Conservation (phyloP, 2,888 invertebrate species). For the Scaptodrosophila latifasciaeformis region DNA sequence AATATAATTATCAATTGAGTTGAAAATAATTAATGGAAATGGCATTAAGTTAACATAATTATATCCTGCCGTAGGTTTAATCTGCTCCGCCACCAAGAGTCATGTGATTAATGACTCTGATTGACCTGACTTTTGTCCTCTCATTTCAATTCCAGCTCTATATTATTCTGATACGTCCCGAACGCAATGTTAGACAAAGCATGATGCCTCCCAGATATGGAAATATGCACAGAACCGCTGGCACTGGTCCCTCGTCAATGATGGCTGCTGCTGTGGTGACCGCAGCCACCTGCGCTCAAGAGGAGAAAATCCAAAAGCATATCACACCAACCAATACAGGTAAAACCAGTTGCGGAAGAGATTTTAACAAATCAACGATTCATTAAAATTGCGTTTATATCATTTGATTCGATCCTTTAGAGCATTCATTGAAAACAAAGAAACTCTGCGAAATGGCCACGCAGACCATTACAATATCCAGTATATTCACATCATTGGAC, state of each 20-base stretch:
- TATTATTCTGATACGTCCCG: conserved; percentile 91
- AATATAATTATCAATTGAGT: too few relatives aligned
- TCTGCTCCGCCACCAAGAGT: conserved; percentile 20
- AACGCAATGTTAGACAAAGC: conserved; percentile 91
- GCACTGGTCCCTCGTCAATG: conserved; percentile 80
- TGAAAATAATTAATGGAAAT: too few relatives aligned
- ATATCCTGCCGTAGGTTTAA: too few relatives aligned
- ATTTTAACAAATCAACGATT: too few relatives aligned
- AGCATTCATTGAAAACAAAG: conserved; percentile 68
- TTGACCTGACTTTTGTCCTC: too few relatives aligned
- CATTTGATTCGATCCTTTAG: too few relatives aligned
- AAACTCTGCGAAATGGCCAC: conserved; percentile 75
- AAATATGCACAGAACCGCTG: conserved; percentile 79
- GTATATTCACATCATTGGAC: conserved; percentile 72
- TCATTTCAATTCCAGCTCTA: too few relatives aligned
- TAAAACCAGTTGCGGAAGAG: too few relatives aligned
- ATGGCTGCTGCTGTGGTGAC: conserved; percentile 82
- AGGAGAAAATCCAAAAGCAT: conserved; percentile 80
- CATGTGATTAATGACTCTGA: conserved; percentile 58
- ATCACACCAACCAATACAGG: conserved; percentile 76
- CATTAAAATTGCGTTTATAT: too few relatives aligned
- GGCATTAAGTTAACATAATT: not conserved
- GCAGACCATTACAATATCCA: conserved; percentile 73
- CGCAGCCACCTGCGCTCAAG: conserved; percentile 81
- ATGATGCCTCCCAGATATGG: conserved; percentile 85